Conservation (phyloP, 2,888 invertebrate species). For the Zaprionus lineosus region DNA sequence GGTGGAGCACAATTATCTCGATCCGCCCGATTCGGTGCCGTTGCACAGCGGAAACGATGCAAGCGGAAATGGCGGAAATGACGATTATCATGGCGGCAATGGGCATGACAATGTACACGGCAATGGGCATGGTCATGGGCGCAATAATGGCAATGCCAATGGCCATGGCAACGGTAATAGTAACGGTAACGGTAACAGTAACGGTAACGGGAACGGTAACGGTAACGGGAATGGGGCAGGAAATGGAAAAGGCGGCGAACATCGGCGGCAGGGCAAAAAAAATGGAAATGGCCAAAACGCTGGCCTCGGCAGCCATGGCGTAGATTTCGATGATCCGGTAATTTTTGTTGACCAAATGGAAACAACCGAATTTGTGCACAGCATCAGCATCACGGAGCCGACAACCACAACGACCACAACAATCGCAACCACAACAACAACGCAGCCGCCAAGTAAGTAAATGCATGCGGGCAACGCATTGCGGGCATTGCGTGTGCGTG, state of each 20-base stretch:
- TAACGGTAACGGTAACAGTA: slow-evolving; percentile 48
- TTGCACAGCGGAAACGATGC: slow-evolving; percentile 82
- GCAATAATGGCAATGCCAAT: slow-evolving; percentile 50
- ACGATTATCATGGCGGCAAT: slow-evolving; percentile 80
- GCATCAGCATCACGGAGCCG: slow-evolving; percentile 82
- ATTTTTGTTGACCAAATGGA: slow-evolving; percentile 83
- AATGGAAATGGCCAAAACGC: slow-evolving; percentile 36
- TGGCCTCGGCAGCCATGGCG: slow-evolving; percentile 54
- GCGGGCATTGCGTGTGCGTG: neutral
- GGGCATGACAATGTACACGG: slow-evolving; percentile 54
- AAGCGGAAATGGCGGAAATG: slow-evolving; percentile 82
- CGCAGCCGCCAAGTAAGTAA: slow-evolving; percentile 85
- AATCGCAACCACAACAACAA: slow-evolving; percentile 86
- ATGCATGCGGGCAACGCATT: slow-evolving; percentile 43
- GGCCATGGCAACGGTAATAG: slow-evolving; percentile 50
- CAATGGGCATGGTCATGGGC: slow-evolving; percentile 46
- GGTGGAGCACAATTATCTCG: slow-evolving; percentile 82
- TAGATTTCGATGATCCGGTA: slow-evolving; percentile 81
- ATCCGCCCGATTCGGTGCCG: slow-evolving; percentile 82
- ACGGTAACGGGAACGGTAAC: slow-evolving; percentile 44
- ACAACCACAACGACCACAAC: slow-evolving; percentile 80
- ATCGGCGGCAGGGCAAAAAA: slow-evolving; percentile 41
- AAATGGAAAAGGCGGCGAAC: slow-evolving; percentile 48
- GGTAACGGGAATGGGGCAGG: slow-evolving; percentile 49
- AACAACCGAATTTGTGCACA: slow-evolving; percentile 83